Conservation (phyloP, 2,888 invertebrate genomes). For the Dasysyrphus tricinctus region DNA sequence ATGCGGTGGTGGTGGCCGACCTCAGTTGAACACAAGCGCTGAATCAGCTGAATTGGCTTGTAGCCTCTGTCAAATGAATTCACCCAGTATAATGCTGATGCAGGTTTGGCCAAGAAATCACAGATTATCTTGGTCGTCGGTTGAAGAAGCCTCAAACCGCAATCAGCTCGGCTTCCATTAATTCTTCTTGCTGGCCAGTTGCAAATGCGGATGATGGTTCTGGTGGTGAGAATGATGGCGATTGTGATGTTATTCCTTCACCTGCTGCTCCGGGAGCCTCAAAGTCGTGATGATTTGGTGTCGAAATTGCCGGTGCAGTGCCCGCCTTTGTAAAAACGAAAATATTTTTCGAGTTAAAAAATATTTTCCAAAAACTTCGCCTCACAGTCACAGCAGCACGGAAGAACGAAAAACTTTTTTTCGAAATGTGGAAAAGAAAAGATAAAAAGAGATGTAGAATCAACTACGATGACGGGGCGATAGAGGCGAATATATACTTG, state of each 20-base stretch:
- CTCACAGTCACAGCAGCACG: slow-evolving; percentile 58
- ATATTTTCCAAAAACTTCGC: slow-evolving; percentile 65
- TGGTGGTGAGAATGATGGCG: slow-evolving; percentile 47
- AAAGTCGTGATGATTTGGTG: slow-evolving; percentile 34
- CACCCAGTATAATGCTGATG: slow-evolving; percentile 49
- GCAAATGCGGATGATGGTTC: slow-evolving; percentile 56
- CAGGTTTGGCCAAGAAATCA: slow-evolving; percentile 54
- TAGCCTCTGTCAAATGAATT: slow-evolving; percentile 51
- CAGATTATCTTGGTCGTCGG: slow-evolving; percentile 39
- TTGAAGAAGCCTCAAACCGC: slow-evolving; percentile 59
- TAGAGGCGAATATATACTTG: slow-evolving; percentile 66
- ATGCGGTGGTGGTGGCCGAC: slow-evolving; percentile 39
- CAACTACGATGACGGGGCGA: slow-evolving; percentile 48
- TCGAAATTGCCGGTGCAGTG: slow-evolving; percentile 37
- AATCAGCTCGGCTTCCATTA: slow-evolving; percentile 64
- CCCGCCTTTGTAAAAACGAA: slow-evolving; percentile 60
- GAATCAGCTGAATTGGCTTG: slow-evolving; percentile 60
- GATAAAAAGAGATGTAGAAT: slow-evolving; percentile 56
- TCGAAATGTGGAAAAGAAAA: slow-evolving; percentile 53
- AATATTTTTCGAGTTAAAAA: slow-evolving; percentile 53
- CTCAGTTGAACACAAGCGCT: slow-evolving; percentile 63
- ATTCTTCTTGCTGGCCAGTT: slow-evolving; percentile 64
- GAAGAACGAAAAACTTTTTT: slow-evolving; percentile 70
- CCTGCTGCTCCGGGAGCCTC: slow-evolving; percentile 49
- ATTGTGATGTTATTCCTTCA: slow-evolving; percentile 47